Evolutionary conservation across 2,797 vertebrate genomes (phyloP).

Genomic region (Heliangelus exortis): DNA sequence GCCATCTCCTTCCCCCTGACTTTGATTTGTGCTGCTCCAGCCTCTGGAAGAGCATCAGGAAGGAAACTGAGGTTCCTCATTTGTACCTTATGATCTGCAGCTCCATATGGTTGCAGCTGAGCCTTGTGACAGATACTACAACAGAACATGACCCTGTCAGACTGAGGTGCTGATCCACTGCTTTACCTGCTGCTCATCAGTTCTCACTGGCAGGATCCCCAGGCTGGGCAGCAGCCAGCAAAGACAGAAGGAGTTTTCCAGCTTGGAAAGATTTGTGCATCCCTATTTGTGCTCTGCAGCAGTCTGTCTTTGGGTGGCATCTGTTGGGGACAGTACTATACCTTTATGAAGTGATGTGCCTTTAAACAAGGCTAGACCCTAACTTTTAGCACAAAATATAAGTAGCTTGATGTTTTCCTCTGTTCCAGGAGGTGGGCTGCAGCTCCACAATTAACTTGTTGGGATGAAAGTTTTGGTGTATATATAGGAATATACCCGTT

Average conservation of each 20-base stretch:
- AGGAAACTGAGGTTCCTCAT: neutral
- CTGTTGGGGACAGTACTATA: neutral
- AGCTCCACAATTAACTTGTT: rapidly evolving
- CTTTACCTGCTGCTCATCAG: slow-evolving; percentile 14
- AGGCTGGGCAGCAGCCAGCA: slow-evolving; percentile 52
- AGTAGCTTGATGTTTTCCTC: neutral
- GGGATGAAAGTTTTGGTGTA: neutral
- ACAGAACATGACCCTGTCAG: neutral
- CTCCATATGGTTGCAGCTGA: neutral
- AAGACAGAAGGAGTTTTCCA: neutral
- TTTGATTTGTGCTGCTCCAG: neutral
- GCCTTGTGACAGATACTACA: slow-evolving; percentile 24
- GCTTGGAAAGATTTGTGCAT: neutral
- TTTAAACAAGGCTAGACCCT: neutral
- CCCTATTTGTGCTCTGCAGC: neutral
- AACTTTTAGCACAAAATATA: neutral
- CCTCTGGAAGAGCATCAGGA: neutral
- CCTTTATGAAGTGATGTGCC: neutral
- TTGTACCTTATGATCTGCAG: neutral
- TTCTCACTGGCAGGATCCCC: slow-evolving; percentile 39
- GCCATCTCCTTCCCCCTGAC: neutral
- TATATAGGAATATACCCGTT: neutral
- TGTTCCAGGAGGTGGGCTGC: neutral
- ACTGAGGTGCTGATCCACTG: neutral
- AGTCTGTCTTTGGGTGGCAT: neutral